A percentile compares a stretch with the other conserved stretches of the same genome.
Evolutionary conservation across 2,888 invertebrate genomes (phyloP).

Genomic region (Polylopha cassiicola): DNA sequence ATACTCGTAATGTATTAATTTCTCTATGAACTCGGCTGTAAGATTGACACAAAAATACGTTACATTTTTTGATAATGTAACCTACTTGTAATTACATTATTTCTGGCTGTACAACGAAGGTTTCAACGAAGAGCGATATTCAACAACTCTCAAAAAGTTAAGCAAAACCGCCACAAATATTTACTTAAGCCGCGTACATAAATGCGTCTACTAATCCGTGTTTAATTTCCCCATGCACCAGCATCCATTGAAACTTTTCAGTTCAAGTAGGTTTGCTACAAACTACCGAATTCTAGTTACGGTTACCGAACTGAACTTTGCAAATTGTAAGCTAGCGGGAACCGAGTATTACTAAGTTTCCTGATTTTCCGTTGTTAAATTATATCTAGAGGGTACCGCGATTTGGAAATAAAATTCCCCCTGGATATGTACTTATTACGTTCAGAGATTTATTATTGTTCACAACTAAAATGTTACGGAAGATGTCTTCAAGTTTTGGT

Average conservation of each 20-base stretch:
- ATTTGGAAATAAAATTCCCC: constrained; percentile 18
- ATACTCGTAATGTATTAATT: no score
- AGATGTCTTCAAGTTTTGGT: no score
- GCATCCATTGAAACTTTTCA: constrained; percentile 27
- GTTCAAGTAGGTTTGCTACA: constrained; percentile 29
- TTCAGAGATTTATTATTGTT: constrained; percentile 8
- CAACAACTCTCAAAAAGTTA: no score
- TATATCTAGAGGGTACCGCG: constrained; percentile 9
- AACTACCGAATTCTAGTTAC: constrained; percentile 41
- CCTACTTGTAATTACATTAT: no score
- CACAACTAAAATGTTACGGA: no score
- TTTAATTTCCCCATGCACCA: constrained; percentile 23
- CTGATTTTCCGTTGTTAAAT: constrained; percentile 22
- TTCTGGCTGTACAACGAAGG: no score
- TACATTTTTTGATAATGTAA: no score
- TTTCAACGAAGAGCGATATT: no score
- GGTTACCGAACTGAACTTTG: constrained; percentile 33
- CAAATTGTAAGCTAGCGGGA: constrained; percentile 43
- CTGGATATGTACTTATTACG: constrained; percentile 10
- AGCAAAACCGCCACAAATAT: constrained; percentile 1
- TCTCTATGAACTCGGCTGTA: no score
- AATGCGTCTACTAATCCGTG: constrained; percentile 15
- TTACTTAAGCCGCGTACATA: constrained; percentile 5
- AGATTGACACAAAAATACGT: no score
- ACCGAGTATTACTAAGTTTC: constrained; percentile 34